Percentiles rank a stretch among this genome's conserved stretches.
These are phyloP conservation scores for Drosophila fungiperda DNA, from an alignment of 2,888 invertebrate genomes.

Conservation along the genomic window DNA sequence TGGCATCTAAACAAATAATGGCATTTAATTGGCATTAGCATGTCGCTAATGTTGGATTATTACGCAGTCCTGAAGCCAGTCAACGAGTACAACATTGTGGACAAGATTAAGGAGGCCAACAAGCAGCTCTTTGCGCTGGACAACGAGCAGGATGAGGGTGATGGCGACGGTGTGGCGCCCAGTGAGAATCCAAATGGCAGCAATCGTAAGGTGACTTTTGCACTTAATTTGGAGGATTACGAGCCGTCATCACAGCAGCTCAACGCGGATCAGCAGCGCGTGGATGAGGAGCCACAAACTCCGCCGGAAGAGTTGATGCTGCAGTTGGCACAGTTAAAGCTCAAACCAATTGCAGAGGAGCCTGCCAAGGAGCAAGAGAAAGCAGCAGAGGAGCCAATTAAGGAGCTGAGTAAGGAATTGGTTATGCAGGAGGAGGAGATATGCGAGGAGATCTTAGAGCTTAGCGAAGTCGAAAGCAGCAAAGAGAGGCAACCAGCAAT, in stretches of 20 bases:
- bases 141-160: slow-evolving; percentile 30
- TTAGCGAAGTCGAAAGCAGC: slow-evolving; percentile 42
- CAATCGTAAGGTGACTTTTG: slow-evolving; percentile 85
- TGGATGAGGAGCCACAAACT: slow-evolving; percentile 34
- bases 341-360: slow-evolving; percentile 62
- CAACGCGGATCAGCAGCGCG: background rate
- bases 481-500: background rate
- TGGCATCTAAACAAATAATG: background rate
- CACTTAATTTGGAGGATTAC: slow-evolving; percentile 85
- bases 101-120: slow-evolving; percentile 87
- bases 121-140: slow-evolving; percentile 84
- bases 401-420: slow-evolving; percentile 5
- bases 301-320: slow-evolving; percentile 54
- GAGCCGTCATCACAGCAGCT: slow-evolving; percentile 81
- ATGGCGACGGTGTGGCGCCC: slow-evolving; percentile 30
- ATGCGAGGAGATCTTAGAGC: slow-evolving; percentile 81
- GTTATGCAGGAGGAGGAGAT: slow-evolving; percentile 63
- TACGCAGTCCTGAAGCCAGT: slow-evolving; percentile 83
- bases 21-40: slow-evolving; percentile 28
- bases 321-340: slow-evolving; percentile 58
- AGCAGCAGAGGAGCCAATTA: slow-evolving; percentile 11
- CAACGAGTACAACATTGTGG: slow-evolving; percentile 86
- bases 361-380: slow-evolving; percentile 37
- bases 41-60: slow-evolving; percentile 66
- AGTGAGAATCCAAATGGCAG: slow-evolving; percentile 8